Conservation (phyloP, 2,888 invertebrate species). For the Hoplodrina blanda region DNA sequence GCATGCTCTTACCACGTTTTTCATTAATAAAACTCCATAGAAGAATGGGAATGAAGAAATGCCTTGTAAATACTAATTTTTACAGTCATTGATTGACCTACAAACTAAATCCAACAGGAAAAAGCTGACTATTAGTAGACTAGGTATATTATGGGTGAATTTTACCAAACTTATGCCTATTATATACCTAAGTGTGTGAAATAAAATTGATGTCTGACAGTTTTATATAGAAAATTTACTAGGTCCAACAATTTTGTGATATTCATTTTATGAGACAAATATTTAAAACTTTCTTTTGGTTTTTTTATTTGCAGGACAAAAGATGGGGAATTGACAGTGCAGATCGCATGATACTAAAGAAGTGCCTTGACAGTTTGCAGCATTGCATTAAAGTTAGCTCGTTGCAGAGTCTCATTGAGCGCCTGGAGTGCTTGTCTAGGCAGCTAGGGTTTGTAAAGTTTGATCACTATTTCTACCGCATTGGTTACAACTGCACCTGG, state of each 20-base stretch:
- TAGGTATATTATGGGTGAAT: too few species aligned
- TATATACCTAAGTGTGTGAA: too few species aligned
- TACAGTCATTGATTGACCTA: not conserved
- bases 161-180: too few species aligned
- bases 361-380: constrained; percentile 97
- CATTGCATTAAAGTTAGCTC: constrained; percentile 98
- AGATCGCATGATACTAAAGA: constrained; percentile 96
- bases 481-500: not conserved
- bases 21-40: too few species aligned
- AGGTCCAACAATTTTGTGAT: too few species aligned
- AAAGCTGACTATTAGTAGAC: too few species aligned
- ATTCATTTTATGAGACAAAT: not conserved
- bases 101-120: not conserved
- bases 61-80: too few species aligned
- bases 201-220: too few species aligned
- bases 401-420: constrained; percentile 97
- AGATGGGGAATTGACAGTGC: constrained; percentile 96
- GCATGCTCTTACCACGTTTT: too few species aligned
- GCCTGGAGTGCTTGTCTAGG: constrained; percentile 97
- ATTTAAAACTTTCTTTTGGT: not conserved
- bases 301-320: constrained; percentile 92
- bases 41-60: too few species aligned
- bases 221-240: too few species aligned
- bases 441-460: constrained; percentile 93
- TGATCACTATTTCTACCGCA: constrained; percentile 10